These are phyloP conservation scores for Atopsyche davidsoni DNA, from an alignment of 1,140 invertebrate genomes.

Conservation along the genomic window DNA sequence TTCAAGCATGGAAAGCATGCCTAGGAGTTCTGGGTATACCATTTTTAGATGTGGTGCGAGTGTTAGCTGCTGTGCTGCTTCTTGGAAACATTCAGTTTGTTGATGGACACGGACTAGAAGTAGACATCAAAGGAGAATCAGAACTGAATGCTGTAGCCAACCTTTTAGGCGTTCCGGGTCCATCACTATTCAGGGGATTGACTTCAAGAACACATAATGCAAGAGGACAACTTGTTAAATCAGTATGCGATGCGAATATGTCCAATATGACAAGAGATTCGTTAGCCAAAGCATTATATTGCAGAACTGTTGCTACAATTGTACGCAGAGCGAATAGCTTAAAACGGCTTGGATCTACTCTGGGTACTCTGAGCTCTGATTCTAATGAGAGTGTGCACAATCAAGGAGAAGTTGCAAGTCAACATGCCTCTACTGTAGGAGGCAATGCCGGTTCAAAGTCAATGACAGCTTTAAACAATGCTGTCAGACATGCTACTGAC, in stretches of 20 bases:
- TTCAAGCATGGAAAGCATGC: constrained; percentile 86
- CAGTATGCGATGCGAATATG: constrained; percentile 76
- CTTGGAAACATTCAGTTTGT: constrained; percentile 88
- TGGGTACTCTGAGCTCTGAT: constrained; percentile 83
- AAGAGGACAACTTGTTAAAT: constrained; percentile 75
- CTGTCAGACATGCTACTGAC: constrained; percentile 87
- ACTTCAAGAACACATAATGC: constrained; percentile 79
- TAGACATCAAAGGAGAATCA: constrained; percentile 62
- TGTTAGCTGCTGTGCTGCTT: constrained; percentile 82
- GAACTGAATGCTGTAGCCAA: constrained; percentile 80
- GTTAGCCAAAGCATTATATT: constrained; percentile 88
- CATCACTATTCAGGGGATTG: constrained; percentile 71
- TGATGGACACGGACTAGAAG: constrained; percentile 52
- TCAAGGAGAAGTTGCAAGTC: constrained; percentile 76
- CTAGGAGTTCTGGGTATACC: constrained; percentile 87
- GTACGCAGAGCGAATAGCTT: constrained; percentile 87
- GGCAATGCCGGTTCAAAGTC: constrained; percentile 78
- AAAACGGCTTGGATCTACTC: constrained; percentile 78
- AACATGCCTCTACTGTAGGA: constrained; percentile 80
- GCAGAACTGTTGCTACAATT: constrained; percentile 90
- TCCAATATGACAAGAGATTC: constrained; percentile 83
- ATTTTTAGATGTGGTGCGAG: constrained; percentile 86
- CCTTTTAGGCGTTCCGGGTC: constrained; percentile 71
- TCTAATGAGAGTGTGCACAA: constrained; percentile 89
- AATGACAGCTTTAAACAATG: constrained; percentile 87